Base-by-base conservation (phyloP, 2,888 invertebrate species). In the Celastrina argiolus region DNA sequence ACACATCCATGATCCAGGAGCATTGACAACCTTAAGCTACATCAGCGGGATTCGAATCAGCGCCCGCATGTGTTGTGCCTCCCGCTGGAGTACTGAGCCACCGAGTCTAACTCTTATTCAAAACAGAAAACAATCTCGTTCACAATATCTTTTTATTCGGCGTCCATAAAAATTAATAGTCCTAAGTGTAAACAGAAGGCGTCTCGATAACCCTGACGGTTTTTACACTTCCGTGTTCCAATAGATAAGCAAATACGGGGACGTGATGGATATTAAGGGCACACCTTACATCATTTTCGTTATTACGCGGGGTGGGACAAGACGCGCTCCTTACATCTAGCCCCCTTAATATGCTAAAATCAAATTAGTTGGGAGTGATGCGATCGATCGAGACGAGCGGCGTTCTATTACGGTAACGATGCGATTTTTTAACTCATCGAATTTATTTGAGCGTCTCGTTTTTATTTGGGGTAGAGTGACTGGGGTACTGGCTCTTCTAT, bases 281-380 rank as follows among this genome's bases (percentile, higher is more conserved):
- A 84, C 91, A 90, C 91, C 91, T 90, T 91, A 87, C 89, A 88
- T 91, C 91, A 90, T 90, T 90, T 90, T 85, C 87, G 88, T 90
- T 91, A 90, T 91, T 90, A 90, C 85, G 75, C 58, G 41, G 65
- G 65, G 65, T 58, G 79, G 77, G 83, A 80, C 75, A 87, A 88
- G 88, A 88, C 87, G 85, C 82, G 81, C 83, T 85, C 83, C 90
- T 89, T 87, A 86, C 68, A 64, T 84, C 87, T 87, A 87, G 85
- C 84, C 84, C 85, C 87, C 85, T 88, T 91, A 90, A 90, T 90
- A 91, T 90, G 91, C 90, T 91, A 90, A 91, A 91, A 90, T 89
- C 91, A 91, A 91, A 91, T 91, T 91, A 91, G 89, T 91, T 90
- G 83, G 85, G 87, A 88, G 89, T 87, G 88, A 88, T 88, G 87